Conservation (phyloP, 1,140 invertebrate species). For the Rhagoletis pomonella region DNA sequence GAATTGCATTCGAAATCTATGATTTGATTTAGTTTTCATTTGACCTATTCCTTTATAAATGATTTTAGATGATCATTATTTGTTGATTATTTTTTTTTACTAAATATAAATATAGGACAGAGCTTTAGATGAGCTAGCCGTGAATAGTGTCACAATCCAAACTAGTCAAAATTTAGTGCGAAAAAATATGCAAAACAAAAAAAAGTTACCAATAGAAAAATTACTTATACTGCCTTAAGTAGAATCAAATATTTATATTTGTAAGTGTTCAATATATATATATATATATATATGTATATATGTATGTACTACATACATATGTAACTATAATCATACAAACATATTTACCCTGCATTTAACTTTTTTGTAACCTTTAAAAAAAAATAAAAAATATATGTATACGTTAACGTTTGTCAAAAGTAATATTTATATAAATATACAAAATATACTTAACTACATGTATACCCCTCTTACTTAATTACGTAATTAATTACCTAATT, state of each 20-base stretch:
- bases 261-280: not conserved
- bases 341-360: constrained; percentile 14
- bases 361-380: not conserved
- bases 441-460: not conserved
- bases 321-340: not conserved
- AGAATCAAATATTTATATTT: not conserved
- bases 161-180: constrained; percentile 44
- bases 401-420: not conserved
- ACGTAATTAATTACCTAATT: constrained; percentile 16
- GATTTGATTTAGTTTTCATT: not conserved
- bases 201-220: not conserved
- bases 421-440: not conserved
- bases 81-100: not conserved
- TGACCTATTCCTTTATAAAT: not conserved
- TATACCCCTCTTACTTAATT: not conserved
- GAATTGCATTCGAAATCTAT: not conserved
- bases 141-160: constrained; percentile 29
- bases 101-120: constrained; percentile 43
- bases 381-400: not conserved
- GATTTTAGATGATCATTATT: constrained; percentile 43
- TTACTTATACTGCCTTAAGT: not conserved
- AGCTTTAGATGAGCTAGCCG: constrained; percentile 1
- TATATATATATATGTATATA: not conserved
- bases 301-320: not conserved
- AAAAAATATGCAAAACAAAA: not conserved